A percentile compares a stretch with the other conserved stretches of the same genome.
Conservation (phyloP, 1,140 invertebrate genomes). For the Temnothorax curvispinosus region DNA sequence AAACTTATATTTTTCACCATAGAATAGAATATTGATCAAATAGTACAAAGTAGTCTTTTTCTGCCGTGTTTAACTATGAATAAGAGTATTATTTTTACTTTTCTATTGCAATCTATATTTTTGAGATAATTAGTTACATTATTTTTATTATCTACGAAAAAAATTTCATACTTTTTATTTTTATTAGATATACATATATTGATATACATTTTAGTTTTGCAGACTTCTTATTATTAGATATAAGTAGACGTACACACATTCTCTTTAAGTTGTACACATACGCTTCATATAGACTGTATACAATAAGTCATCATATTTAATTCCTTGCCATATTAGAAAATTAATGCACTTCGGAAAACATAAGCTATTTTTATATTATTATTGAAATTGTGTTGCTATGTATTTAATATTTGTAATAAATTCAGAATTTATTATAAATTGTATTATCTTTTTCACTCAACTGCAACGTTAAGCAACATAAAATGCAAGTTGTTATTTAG, state of each 20-base stretch:
- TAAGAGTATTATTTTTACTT: slow-evolving; percentile 22
- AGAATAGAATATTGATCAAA: background rate
- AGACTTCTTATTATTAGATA: slow-evolving; percentile 11
- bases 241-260: background rate
- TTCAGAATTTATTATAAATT: background rate
- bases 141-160: background rate
- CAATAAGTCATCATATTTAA: background rate
- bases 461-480: background rate
- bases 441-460: background rate
- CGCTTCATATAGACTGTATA: background rate
- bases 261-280: background rate
- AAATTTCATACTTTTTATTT: background rate
- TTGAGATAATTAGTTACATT: background rate
- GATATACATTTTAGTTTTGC: background rate
- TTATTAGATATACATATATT: background rate
- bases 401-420: slow-evolving; percentile 47
- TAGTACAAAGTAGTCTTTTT: background rate
- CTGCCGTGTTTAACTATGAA: background rate
- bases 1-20: slow-evolving; percentile 24
- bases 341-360: background rate
- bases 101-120: slow-evolving; percentile 11
- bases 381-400: slow-evolving; percentile 18
- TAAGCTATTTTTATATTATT: slow-evolving; percentile 27
- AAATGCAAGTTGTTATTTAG: background rate
- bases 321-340: slow-evolving; percentile 38